Evolutionary conservation across 1,140 invertebrate species (phyloP), one percentile per base, ranked within the genome.

Genomic region (Procambarus virginalis): DNA sequence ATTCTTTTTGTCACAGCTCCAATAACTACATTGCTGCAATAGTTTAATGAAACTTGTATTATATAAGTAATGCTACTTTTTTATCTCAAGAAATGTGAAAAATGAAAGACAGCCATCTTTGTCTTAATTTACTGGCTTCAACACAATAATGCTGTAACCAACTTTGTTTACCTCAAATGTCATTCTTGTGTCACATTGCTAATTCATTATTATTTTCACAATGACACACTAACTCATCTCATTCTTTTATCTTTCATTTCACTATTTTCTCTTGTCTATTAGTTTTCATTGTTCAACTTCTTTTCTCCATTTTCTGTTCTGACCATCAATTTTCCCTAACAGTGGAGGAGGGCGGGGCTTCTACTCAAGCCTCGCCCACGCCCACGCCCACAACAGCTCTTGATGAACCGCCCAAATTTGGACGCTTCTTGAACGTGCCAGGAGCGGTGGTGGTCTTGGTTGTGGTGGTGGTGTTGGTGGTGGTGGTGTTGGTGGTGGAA

Each of bases 281-380:
- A 79, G 20, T 48, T 49, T 79, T 80, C 58, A 79, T 46, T 68
- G 49, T n/a, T 86, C 45, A 49, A 10, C 58, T 60, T 12, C 68
- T 34, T 80, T 68, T 77, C 46, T 75, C 79, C 81, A 84, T 89
- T 78, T 84, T 68, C 75, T 82, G 64, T 83, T 89, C 88, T 89
- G 88, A 89, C 82, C 75, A 84, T 51, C 81, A 58, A 84, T 89
- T 89, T 84, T 89, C 82, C 81, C 88, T 84, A 55, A 89, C 88
- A 89, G 88, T 89, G 88, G 88, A 89, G 76, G 88, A 89, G 88
- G 87, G 88, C 88, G 88, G 88, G 87, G 88, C 88, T 89, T 89
- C 88, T 75, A 76, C 60, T 51, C 86, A 88, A 88, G 86, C 86
- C 79, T 82, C 87, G 87, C 87, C 81, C 88, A 68, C 88, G 48